Percentiles rank a stretch among this genome's conserved stretches.
These are phyloP conservation scores for Actinia tenebrosa DNA, from an alignment of 64 coral and sea anemone species.

Conservation along the genomic window DNA sequence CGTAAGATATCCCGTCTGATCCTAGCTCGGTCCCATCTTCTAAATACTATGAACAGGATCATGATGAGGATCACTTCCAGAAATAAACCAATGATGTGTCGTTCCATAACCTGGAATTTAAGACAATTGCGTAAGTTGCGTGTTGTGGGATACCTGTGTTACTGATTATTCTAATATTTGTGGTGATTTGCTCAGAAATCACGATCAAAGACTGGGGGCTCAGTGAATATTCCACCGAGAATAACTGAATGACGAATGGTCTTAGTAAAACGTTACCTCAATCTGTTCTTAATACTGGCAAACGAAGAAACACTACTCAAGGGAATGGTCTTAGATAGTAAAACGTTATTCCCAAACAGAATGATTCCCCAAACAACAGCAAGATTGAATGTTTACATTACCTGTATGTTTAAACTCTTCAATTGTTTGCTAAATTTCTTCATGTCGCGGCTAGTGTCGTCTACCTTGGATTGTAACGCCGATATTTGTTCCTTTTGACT, in stretches of 20 bases:
- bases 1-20: slow-evolving; percentile 18
- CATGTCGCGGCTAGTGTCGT: neutral
- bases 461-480: neutral
- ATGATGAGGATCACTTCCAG: slow-evolving; percentile 67
- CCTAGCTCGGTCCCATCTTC: slow-evolving; percentile 31
- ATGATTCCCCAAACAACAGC: too few species aligned
- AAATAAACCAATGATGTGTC: slow-evolving; percentile 75
- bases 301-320: too few species aligned
- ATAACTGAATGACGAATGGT: too few species aligned
- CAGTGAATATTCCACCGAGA: too few species aligned
- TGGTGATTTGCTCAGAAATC: too few species aligned
- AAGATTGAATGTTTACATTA: neutral
- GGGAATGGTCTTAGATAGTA: too few species aligned
- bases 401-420: neutral
- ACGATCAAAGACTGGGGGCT: too few species aligned
- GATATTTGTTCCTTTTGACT: slow-evolving; percentile 12
- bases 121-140: neutral
- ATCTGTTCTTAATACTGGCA: too few species aligned
- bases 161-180: too few species aligned
- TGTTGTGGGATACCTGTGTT: neutral
- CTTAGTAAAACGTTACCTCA: too few species aligned
- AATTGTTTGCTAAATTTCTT: neutral
- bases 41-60: slow-evolving; percentile 49
- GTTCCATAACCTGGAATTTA: slow-evolving; percentile 54
- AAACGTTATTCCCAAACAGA: too few species aligned